Conservation (phyloP, 2,797 vertebrate species). For the Spinus pinus region DNA sequence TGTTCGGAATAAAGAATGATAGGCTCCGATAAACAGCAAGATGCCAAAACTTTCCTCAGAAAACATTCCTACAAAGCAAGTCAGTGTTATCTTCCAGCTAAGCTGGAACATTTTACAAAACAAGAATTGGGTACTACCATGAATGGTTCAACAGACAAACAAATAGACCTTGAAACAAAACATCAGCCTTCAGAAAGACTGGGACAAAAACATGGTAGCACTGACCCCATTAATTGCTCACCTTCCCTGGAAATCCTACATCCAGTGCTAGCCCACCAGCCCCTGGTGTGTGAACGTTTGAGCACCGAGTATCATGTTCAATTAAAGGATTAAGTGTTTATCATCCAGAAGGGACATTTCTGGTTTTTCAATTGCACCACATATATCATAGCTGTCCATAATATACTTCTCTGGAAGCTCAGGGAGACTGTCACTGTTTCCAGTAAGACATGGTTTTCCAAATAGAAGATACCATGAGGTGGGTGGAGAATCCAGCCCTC, state of each 20-base stretch:
- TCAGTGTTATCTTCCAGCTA: neutral
- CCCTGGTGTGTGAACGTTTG: rapidly evolving
- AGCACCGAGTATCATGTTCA: rapidly evolving
- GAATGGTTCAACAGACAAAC: neutral
- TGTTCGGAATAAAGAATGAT: neutral
- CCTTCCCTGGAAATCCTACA: neutral
- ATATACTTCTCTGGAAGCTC: neutral
- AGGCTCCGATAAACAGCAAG: rapidly evolving
- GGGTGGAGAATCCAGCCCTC: neutral
- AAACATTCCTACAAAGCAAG: neutral
- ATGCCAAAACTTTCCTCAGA: neutral
- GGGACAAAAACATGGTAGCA: neutral
- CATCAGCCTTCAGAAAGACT: neutral
- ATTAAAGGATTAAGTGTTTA: neutral
- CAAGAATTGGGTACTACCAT: neutral
- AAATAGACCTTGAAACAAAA: neutral
- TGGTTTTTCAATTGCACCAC: neutral
- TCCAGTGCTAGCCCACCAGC: neutral
- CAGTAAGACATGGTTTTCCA: neutral
- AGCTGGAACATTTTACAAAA: neutral
- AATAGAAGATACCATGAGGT: neutral
- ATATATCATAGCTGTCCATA: neutral
- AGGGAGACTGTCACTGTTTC: neutral
- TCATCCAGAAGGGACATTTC: neutral
- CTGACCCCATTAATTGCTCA: neutral